Conservation (phyloP, 2,113 vertebrate genomes). For the Podarcis raffonei region DNA sequence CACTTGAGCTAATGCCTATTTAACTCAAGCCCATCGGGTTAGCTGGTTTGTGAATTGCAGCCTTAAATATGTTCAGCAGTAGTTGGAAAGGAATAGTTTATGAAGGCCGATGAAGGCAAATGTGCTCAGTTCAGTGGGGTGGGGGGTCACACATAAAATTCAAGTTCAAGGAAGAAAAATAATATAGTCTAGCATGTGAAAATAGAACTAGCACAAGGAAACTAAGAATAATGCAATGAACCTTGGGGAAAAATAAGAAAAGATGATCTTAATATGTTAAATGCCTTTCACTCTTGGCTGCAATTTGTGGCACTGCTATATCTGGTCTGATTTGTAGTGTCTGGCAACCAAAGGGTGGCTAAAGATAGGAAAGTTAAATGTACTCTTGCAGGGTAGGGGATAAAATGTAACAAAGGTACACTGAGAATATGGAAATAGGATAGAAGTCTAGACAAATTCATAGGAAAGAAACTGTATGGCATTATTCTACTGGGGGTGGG, state of each 20-base stretch:
- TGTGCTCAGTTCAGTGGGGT: neutral
- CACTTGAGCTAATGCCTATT: neutral
- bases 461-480: neutral
- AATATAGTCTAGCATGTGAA: neutral
- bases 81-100: neutral
- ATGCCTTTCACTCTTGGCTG: neutral
- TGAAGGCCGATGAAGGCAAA: neutral
- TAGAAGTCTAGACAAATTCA: neutral
- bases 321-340: neutral
- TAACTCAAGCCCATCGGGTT: neutral
- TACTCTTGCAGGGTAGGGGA: neutral
- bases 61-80: neutral
- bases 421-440: neutral
- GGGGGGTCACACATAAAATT: neutral
- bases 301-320: neutral
- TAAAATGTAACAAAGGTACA: neutral
- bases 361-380: slow-evolving; percentile 2
- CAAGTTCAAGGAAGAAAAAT: neutral
- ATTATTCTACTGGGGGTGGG: neutral
- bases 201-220: neutral
- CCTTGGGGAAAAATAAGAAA: neutral
- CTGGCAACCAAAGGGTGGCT: neutral
- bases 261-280: neutral
- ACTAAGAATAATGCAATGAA: neutral
- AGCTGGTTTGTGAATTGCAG: neutral